A percentile compares a stretch with the other conserved stretches of the same genome.
Conservation (phyloP, 2,113 vertebrate species). For the Alethe diademata region DNA sequence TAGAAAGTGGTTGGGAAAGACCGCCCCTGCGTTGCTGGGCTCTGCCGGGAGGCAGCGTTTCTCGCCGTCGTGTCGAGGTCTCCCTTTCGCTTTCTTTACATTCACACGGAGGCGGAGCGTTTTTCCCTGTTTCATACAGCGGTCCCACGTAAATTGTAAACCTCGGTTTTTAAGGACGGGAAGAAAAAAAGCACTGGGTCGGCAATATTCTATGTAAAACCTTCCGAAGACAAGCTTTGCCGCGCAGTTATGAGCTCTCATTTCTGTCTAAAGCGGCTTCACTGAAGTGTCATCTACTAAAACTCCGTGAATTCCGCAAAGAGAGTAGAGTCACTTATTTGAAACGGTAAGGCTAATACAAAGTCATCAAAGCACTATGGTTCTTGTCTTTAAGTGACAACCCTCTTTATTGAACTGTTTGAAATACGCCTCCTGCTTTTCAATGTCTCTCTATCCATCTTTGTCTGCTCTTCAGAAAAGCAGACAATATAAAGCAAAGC, state of each 20-base stretch:
- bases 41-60: neutral
- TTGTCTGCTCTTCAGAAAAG: constrained; percentile 82
- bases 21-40: neutral
- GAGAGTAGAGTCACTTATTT: constrained; percentile 71
- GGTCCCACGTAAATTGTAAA: neutral
- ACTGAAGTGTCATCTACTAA: constrained; percentile 56
- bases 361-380: constrained; percentile 84
- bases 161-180: neutral
- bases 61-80: neutral
- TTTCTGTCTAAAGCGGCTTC: neutral
- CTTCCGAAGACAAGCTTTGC: neutral
- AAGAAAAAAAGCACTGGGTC: neutral
- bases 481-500: constrained; percentile 79
- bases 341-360: constrained; percentile 77
- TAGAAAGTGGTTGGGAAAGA: fast-evolving
- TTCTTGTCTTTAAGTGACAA: constrained; percentile 86
- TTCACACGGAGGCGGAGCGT: neutral
- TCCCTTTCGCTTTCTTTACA: neutral
- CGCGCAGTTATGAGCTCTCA: neutral
- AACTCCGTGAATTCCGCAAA: constrained; percentile 28
- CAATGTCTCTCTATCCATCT: constrained; percentile 85
- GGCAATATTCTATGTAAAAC: neutral
- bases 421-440: constrained; percentile 83
- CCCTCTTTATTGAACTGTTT: constrained; percentile 75
- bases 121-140: neutral